Evolutionary conservation across 2,888 invertebrate species (phyloP).

Genomic region (Eurois occulta): DNA sequence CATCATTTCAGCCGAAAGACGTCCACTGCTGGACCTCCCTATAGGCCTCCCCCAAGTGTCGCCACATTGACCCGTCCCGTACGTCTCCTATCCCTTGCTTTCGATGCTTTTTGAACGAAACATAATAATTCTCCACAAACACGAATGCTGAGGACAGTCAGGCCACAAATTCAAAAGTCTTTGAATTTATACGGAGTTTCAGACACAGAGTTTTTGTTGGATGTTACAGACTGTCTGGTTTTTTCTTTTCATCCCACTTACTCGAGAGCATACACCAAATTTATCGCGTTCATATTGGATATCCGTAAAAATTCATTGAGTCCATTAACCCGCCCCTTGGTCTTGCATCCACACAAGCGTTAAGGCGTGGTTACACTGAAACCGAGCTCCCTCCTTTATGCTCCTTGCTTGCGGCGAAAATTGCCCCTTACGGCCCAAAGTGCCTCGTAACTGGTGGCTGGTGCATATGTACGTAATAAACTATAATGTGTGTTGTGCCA

Average conservation of each 20-base stretch:
- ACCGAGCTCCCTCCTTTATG: constrained; percentile 81
- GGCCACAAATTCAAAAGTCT: background rate
- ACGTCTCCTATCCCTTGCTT: too few species aligned
- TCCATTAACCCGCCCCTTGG: constrained; percentile 72
- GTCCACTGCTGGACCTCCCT: too few species aligned
- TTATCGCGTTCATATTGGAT: constrained; percentile 50
- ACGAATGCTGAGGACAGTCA: background rate
- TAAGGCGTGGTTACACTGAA: constrained; percentile 85
- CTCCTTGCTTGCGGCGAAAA: constrained; percentile 83
- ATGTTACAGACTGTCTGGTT: background rate
- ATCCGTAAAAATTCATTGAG: constrained; percentile 64
- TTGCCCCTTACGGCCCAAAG: constrained; percentile 83
- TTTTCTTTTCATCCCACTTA: constrained; percentile 22
- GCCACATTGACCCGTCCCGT: too few species aligned
- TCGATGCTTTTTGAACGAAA: background rate
- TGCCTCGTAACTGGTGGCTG: constrained; percentile 77
- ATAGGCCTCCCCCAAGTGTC: too few species aligned
- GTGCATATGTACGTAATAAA: constrained; percentile 83
- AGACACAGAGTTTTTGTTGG: background rate
- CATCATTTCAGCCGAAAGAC: too few species aligned
- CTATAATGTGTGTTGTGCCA: constrained; percentile 80
- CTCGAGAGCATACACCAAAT: constrained; percentile 38
- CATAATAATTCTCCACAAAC: background rate
- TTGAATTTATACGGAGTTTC: background rate
- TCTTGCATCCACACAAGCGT: constrained; percentile 75